Percentiles rank a stretch among this genome's conserved stretches.
Conservation (phyloP, 2,888 invertebrate genomes). For the Leucoma salicis region DNA sequence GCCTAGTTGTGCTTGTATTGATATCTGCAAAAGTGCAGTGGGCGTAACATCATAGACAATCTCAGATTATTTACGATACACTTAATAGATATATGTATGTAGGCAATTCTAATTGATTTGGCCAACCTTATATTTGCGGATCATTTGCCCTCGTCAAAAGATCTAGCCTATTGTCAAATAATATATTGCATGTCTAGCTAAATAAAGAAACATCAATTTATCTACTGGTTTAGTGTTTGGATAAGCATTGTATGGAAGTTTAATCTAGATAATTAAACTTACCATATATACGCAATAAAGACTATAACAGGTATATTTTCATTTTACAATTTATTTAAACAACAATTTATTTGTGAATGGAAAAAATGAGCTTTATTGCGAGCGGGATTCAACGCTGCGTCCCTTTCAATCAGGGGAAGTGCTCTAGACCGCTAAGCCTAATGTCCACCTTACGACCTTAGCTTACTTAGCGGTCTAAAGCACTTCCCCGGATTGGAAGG, state of each 20-base stretch:
- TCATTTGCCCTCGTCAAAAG: constrained; percentile 64
- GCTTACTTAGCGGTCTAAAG: too few relatives aligned
- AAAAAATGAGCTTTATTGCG: too few relatives aligned
- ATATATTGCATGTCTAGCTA: constrained; percentile 37
- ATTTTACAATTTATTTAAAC: too few relatives aligned
- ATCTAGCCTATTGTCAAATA: constrained; percentile 33
- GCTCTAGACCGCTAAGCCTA: too few relatives aligned
- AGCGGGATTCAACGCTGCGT: too few relatives aligned
- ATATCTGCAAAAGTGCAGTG: constrained; percentile 47
- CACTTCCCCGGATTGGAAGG: too few relatives aligned
- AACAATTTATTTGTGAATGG: too few relatives aligned
- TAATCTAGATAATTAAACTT: not conserved
- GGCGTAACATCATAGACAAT: constrained; percentile 48
- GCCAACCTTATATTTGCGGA: constrained; percentile 55
- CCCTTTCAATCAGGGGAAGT: too few relatives aligned
- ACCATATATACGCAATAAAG: too few relatives aligned
- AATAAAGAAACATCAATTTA: constrained; percentile 22
- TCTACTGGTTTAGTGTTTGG: constrained; percentile 12
- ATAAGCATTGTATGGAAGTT: not conserved
- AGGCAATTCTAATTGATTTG: constrained; percentile 62
- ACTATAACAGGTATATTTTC: too few relatives aligned
- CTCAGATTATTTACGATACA: constrained; percentile 54
- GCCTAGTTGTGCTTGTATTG: constrained; percentile 45
- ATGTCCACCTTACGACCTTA: too few relatives aligned
- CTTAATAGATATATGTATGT: constrained; percentile 10